These are phyloP conservation scores for human DNA, from an alignment of 2,113 vertebrate species.

Conservation along the genomic window GRCh38 chr1:35295001-35295500, in stretches of 20 bases:
- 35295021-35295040: neutral
- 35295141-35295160: neutral
- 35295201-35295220: neutral
- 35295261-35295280: neutral
- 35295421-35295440: neutral
- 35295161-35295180: neutral
- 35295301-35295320: neutral
- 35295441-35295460: neutral
- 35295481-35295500: neutral
- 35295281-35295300: neutral
- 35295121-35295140: neutral
- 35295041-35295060: neutral
- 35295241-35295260: neutral
- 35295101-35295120: neutral
- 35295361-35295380: neutral
- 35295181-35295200: neutral
- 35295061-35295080: constrained; percentile 16
- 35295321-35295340: neutral
- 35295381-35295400: neutral
- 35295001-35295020: constrained; percentile 6
- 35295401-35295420: neutral
- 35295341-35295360: neutral
- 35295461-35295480: neutral
- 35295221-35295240: constrained; percentile 8
- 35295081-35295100: neutral